Conservation (phyloP, 2,113 vertebrate species). For the Poeciliopsis prolifica region DNA sequence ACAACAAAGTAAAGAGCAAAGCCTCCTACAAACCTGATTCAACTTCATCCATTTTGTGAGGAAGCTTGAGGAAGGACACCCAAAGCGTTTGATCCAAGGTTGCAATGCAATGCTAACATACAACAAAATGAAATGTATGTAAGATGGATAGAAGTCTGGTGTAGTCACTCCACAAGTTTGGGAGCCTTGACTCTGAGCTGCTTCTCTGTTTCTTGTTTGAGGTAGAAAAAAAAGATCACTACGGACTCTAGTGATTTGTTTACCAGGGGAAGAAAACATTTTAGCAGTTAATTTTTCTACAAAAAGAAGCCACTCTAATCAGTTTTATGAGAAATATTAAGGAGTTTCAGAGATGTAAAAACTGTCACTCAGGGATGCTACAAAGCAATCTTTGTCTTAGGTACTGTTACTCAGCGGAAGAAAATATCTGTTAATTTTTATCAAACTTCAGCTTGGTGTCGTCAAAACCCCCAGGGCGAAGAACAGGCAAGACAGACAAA, state of each 20-base stretch:
- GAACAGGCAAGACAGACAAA: slow-evolving; percentile 49
- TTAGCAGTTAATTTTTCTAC: not conserved
- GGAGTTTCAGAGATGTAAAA: not conserved
- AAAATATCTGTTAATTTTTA: slow-evolving; percentile 43
- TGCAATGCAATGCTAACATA: too few relatives aligned
- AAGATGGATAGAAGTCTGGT: not conserved
- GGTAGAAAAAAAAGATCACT: not conserved
- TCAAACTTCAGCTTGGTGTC: slow-evolving; percentile 38
- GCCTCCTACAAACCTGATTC: not conserved
- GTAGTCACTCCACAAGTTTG: not conserved
- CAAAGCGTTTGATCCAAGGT: too few relatives aligned
- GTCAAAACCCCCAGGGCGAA: slow-evolving; percentile 28
- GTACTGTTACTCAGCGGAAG: not conserved
- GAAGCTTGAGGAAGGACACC: not conserved
- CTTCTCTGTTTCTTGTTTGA: not conserved
- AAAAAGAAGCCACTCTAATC: not conserved
- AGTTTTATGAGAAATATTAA: not conserved
- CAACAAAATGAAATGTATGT: not conserved
- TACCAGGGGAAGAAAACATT: not conserved
- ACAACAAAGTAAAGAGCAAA: not conserved
- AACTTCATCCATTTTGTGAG: not conserved
- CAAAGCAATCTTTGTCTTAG: slow-evolving; percentile 4
- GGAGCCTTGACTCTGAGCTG: not conserved
- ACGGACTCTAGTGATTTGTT: not conserved
- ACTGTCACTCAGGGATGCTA: not conserved